Evolutionary conservation across 2,113 vertebrate genomes (phyloP), one percentile per base, ranked within the genome.

Genomic region (Gobius niger): DNA sequence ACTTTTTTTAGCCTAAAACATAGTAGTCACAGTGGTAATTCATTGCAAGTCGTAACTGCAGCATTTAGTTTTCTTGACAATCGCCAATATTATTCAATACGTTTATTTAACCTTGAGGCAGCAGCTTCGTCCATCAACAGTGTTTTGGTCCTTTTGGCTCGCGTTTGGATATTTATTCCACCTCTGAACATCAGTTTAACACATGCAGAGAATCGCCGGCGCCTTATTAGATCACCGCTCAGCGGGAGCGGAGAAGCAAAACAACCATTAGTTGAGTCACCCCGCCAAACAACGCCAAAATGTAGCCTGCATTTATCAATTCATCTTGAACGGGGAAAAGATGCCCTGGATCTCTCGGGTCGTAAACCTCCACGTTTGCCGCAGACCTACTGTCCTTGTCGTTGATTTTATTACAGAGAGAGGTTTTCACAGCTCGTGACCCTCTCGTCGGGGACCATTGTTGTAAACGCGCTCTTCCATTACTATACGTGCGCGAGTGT

Each of bases 351-450:
- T 56, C 1, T 14, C 13, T 34, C 0, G 1, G 60, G 63, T 76
- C 65, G 44, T 74, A 78, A 83, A 34, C 70, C 64, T 80, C 75
- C 44, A 46, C 49, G 56, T 69, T 42, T 5, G 64, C 54, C 24
- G 9, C 7, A 47, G 47, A 12, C 5, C 34, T n/a, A 47, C 49
- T 7, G 14, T 19, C 41, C 49, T 60, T 61, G 54, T 46, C 11
- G 9, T 24, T 44, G 65, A 63, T 77, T 80, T 82, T 72, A 83
- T 70, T 52, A 42, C 68, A 65, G 59, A 46, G 54, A 46, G 56
- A 46, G 47, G 8, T 18, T 68, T 67, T 77, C 63, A 70, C 63
- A 18, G 63, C 76, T 52, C 24, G 18, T 44, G 70, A 73, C 68
- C 42, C 73, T 68, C 67, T 34, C 44, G 19, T 41, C 65, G 54